Evolutionary conservation across 1,140 invertebrate genomes (phyloP).

Genomic region (Zophobas morio): DNA sequence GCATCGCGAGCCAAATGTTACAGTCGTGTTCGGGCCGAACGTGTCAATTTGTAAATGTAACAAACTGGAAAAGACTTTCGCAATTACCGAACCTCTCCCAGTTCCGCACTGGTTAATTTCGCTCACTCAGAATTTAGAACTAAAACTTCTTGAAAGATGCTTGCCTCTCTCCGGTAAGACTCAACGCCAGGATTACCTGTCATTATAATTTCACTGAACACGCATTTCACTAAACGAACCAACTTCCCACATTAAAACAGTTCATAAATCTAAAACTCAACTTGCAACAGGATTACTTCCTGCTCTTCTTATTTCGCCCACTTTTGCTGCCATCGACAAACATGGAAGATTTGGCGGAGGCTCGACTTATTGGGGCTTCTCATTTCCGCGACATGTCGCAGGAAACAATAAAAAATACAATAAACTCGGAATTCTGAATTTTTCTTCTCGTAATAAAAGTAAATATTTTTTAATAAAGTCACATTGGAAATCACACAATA

Average conservation of each 20-base stretch:
- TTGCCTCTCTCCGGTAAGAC: constrained; percentile 48
- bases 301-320: constrained; percentile 5
- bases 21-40: constrained; percentile 57
- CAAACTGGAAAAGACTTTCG: constrained; percentile 64
- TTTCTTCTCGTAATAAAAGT: not conserved
- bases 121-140: constrained; percentile 52
- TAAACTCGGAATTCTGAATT: not conserved
- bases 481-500: too few species aligned
- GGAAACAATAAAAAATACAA: not conserved
- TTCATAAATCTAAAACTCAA: constrained; percentile 53
- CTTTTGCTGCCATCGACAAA: not conserved
- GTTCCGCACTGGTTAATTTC: constrained; percentile 57
- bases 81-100: constrained; percentile 61
- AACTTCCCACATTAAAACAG: constrained; percentile 56
- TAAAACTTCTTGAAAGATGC: constrained; percentile 53
- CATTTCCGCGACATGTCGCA: constrained; percentile 1
- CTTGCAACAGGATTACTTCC: constrained; percentile 24
- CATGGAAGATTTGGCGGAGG: constrained; percentile 15
- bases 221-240: constrained; percentile 56
- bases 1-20: constrained; percentile 55
- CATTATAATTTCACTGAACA: constrained; percentile 57
- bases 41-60: constrained; percentile 65
- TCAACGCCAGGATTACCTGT: constrained; percentile 57
- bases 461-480: not conserved
- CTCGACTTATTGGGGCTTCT: not conserved